Evolutionary conservation across 2,113 vertebrate genomes (phyloP).

Genomic region (Phycodurus eques): DNA sequence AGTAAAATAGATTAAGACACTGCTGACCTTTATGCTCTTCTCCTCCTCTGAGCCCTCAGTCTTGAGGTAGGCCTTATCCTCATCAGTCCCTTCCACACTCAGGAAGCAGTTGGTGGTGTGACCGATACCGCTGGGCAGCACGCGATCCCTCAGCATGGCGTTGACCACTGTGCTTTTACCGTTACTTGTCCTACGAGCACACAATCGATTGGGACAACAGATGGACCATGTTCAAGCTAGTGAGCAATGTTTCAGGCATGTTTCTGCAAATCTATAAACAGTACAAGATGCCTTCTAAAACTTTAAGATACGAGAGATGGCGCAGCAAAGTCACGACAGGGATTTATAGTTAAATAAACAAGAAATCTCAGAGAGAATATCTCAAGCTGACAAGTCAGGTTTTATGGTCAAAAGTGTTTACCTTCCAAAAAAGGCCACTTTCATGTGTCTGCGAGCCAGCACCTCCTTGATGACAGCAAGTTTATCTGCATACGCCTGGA

Average conservation of each 20-base stretch:
- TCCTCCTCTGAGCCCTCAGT: conserved; percentile 96
- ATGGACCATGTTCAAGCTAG: background rate
- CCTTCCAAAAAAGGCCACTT: conserved; percentile 99
- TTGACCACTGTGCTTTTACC: conserved; percentile 97
- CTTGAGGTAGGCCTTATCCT: conserved; percentile 92
- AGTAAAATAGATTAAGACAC: background rate
- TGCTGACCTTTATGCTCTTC: conserved; percentile 88
- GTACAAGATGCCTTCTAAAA: background rate
- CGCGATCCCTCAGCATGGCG: conserved; percentile 94
- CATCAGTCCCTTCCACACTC: conserved; percentile 95
- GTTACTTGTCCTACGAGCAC: conserved; percentile 85
- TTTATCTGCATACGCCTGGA: conserved; percentile 81
- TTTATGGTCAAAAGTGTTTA: conserved; percentile 46
- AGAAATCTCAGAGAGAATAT: background rate
- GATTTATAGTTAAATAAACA: background rate
- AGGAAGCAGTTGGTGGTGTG: conserved; percentile 98
- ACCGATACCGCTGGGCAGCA: conserved; percentile 96
- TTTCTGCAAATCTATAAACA: background rate
- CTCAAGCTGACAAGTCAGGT: background rate
- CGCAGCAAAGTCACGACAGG: background rate
- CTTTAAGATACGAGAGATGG: background rate
- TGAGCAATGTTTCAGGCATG: background rate
- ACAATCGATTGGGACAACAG: background rate
- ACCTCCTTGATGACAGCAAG: conserved; percentile 88
- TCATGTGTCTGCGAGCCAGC: conserved; percentile 92